Base-by-base conservation (phyloP, 1,140 invertebrate species). In the Pristionchus pacificus region DNA sequence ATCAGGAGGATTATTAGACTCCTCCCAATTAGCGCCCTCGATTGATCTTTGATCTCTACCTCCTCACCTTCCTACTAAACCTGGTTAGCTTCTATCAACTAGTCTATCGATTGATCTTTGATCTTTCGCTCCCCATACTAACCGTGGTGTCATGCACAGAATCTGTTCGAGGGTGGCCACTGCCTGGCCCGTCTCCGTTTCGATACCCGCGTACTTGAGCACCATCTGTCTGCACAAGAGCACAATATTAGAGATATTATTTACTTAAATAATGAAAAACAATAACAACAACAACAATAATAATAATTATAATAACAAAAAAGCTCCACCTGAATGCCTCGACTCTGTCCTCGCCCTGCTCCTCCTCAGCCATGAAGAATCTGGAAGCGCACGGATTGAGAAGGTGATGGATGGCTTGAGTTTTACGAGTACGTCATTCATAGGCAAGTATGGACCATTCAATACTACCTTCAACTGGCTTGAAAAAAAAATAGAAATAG, bases 111-210 rank as follows among this genome's bases (percentile, higher is more conserved):
- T 65, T 15, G 19, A 30, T n/a, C n/a, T 69, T 59, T 49, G n/a
- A 74, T 15, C 1, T 32, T n/a, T 28, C 71, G 25, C 10, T 75
- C 60, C 19, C 33, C 30, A 29, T 13, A 13, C 78, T 74, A 87
- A 93, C 91, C 95, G 91, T 72, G 97, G 97, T 60, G 97, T 98
- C 59, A 98, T 90, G 86, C 95, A 98, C 77, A 97, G 93, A 72
- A 98, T 90, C 87, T 98, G 94, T 74, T 91, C 88, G 85, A 99
- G 97, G 74, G 93, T 95, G 66, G 93, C 93, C 84, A 99, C 93
- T 3, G 95, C 93, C 87, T 98, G 95, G 30, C 95, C 97, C 64
- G 93, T 94, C 1, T 96, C 93, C 77, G 92, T 94, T 75, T 98
- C 96, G 72, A 99, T 93, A 72, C 92, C 95, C 10, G 96, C 97